These are phyloP conservation scores for Leucoma salicis DNA, from an alignment of 2,888 invertebrate genomes.

Conservation along the genomic window DNA sequence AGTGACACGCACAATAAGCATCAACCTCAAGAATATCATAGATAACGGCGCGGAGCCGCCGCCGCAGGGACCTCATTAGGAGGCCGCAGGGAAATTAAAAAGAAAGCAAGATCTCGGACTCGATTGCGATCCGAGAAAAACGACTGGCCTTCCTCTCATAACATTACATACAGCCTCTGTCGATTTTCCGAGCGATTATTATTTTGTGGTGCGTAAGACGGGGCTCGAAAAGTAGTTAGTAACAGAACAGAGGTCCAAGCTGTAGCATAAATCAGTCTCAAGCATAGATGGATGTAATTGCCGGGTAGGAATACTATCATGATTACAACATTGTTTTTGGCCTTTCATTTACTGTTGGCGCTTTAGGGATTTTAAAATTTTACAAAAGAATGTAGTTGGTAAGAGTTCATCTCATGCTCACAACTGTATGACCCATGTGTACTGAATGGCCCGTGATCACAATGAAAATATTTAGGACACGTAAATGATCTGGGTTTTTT, in stretches of 20 bases:
- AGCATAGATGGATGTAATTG: constrained; percentile 68
- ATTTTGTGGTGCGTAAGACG: constrained; percentile 81
- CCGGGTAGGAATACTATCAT: too few species aligned
- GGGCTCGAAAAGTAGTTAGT: constrained; percentile 71
- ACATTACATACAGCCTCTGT: constrained; percentile 80
- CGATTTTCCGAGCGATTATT: constrained; percentile 82
- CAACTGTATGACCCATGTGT: too few species aligned
- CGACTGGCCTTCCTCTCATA: constrained; percentile 77
- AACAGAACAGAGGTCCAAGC: constrained; percentile 54
- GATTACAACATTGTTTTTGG: too few species aligned
- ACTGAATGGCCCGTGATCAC: too few species aligned
- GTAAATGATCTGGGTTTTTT: too few species aligned
- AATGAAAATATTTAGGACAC: too few species aligned
- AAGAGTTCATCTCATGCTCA: too few species aligned
- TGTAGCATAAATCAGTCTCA: constrained; percentile 64
- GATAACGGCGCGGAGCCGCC: constrained; percentile 73
- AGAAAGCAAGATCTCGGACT: constrained; percentile 82
- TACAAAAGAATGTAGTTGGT: too few species aligned
- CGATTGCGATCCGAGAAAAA: constrained; percentile 76
- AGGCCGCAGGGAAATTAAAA: constrained; percentile 83
- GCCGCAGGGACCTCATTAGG: constrained; percentile 80
- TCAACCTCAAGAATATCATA: constrained; percentile 83
- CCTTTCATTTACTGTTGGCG: too few species aligned
- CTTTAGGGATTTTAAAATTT: too few species aligned
- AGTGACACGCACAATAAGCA: constrained; percentile 83